Percentiles rank a stretch among this genome's conserved stretches.
phyloP scores from a whole-genome alignment of 92 coral and sea anemone genomes.

The Metridium senile region DNA sequence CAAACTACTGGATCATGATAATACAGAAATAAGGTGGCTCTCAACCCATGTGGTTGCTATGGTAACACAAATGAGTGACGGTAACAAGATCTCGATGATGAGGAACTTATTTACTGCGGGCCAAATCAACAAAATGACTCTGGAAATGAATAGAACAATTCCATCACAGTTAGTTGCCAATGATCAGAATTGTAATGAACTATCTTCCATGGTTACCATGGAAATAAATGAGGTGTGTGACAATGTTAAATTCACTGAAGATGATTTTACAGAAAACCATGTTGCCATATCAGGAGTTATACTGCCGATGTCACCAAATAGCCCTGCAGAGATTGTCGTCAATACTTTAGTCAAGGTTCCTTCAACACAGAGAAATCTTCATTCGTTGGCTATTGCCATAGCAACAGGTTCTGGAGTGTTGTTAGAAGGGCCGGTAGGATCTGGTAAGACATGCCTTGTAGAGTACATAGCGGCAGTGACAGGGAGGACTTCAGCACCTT shows the following conservation, averaged over 20 bases:
- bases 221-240: neutral
- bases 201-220: neutral
- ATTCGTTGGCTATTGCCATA: slow-evolving; percentile 80
- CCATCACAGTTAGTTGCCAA: neutral
- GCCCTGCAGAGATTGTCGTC: slow-evolving; percentile 2
- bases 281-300: slow-evolving; percentile 68
- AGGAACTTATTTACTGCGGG: slow-evolving; percentile 45
- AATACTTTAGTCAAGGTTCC: slow-evolving; percentile 77
- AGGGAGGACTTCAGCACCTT: slow-evolving; percentile 74
- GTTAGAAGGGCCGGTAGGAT: slow-evolving; percentile 88
- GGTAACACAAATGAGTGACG: slow-evolving; percentile 72
- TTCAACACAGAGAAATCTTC: slow-evolving; percentile 73
- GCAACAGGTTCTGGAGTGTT: slow-evolving; percentile 83
- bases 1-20: slow-evolving; percentile 31
- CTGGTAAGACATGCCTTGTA: slow-evolving; percentile 87
- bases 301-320: slow-evolving; percentile 58
- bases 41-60: slow-evolving; percentile 70
- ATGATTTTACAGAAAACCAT: slow-evolving; percentile 74
- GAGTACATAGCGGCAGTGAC: slow-evolving; percentile 74
- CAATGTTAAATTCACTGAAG: slow-evolving; percentile 52
- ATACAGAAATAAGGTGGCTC: slow-evolving; percentile 57
- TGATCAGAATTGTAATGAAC: slow-evolving; percentile 7
- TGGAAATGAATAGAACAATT: slow-evolving; percentile 4
- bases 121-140: slow-evolving; percentile 36
- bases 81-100: slow-evolving; percentile 46